Base-by-base conservation (phyloP, 2,888 invertebrate genomes). In the Ashinkailepas kermadecensis region DNA sequence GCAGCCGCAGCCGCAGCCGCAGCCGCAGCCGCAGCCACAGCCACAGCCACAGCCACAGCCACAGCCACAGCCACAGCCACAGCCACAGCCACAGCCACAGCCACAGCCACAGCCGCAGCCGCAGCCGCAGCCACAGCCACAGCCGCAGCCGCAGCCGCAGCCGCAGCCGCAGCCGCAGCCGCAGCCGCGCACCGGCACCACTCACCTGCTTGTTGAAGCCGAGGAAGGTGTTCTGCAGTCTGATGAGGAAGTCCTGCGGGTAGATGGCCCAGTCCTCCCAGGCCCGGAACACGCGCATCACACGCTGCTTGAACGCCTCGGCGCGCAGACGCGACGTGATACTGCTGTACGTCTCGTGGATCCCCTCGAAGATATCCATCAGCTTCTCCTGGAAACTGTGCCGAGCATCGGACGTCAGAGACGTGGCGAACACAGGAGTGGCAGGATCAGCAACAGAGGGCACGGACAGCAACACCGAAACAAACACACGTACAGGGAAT, bases 261-360 rank as follows among this genome's bases (percentile, higher is more conserved):
- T 99, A 99, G 83, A 99, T 92, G 23, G 95, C 93, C 93, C 96
- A 96, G 87, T 99, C 99, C 87, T 98, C 97, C 98, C 99, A 99
- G 2, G 97, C 96, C 86, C 95, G 92, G 87, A 99, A 92, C 85
- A 95, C 94, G 86, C 94, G 91, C 87, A 96, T 92, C 62, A 98
- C 94, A 79, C 97, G 89, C 82, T 93, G 92, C 86, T 97, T 95
- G 88, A 97, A 97, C 64, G 97, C 96, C 88, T 99, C 99, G n/a
- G 96, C 96, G 89, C 96, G 95, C 81, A 97, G 88, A 81, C 95
- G 89, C 84, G 94, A 94, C 85, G 95, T 94, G 85, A 96, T 92
- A 67, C 90, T 90, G 84, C 91, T 91, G 86, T 93, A 91, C 85
- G 94, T 90, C 86, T 91, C 89, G 87, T 92, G 93, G 85, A 96